Percentiles rank a stretch among this genome's conserved stretches.
These are phyloP conservation scores for Bombus sylvicola DNA, from an alignment of 1,140 invertebrate species.

Conservation along the genomic window DNA sequence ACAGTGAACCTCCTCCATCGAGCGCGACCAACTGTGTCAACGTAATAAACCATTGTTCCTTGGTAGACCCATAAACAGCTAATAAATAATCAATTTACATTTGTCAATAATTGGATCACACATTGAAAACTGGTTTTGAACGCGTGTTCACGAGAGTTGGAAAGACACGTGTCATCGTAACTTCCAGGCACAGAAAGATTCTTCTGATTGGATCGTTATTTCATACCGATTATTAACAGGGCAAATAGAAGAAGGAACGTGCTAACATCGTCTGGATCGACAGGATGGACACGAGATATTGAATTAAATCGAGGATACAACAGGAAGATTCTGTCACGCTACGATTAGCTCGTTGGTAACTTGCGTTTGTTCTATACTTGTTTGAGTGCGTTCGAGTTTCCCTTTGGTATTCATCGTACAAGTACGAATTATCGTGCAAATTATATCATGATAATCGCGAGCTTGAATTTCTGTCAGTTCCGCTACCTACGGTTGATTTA, in stretches of 20 bases:
- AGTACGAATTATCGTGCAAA: slow-evolving; percentile 19
- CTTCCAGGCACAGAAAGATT: too few species aligned
- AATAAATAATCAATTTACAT: slow-evolving; percentile 51
- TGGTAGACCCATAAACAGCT: slow-evolving; percentile 11
- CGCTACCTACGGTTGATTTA: slow-evolving; percentile 46
- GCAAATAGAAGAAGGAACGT: background rate
- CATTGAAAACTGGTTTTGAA: background rate
- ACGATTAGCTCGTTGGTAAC: too few species aligned
- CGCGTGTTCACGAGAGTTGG: background rate
- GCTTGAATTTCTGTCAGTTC: slow-evolving; percentile 38
- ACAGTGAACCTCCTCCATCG: slow-evolving; percentile 5
- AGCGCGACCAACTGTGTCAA: background rate
- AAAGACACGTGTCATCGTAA: background rate
- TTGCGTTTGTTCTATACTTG: background rate
- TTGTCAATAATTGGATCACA: slow-evolving; percentile 29
- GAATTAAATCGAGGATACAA: slow-evolving; percentile 9
- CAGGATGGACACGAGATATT: background rate
- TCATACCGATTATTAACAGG: background rate
- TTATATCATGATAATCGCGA: slow-evolving; percentile 25
- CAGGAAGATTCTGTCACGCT: too few species aligned
- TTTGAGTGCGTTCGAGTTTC: background rate
- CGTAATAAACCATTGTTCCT: slow-evolving; percentile 37
- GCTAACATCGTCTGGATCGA: background rate
- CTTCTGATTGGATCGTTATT: background rate
- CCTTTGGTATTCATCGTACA: background rate